Evolutionary conservation across 2,888 invertebrate genomes (phyloP).

Genomic region (Dryococelus australis): DNA sequence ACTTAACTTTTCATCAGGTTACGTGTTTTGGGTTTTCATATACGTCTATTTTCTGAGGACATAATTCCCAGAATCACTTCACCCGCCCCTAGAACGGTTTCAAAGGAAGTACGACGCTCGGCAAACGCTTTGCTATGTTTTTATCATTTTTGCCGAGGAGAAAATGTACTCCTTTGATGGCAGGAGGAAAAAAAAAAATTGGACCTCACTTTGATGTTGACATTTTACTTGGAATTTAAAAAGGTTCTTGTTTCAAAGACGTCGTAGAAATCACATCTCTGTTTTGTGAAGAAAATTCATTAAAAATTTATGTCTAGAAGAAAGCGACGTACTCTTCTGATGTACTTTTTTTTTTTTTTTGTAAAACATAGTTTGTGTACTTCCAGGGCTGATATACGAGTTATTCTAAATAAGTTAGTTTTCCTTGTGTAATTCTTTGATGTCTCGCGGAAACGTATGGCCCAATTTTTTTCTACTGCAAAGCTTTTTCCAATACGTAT

Average conservation of each 20-base stretch:
- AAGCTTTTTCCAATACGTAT: background rate
- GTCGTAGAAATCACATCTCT: conserved; percentile 10
- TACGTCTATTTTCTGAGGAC: background rate
- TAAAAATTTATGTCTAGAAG: background rate
- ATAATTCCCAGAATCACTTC: background rate
- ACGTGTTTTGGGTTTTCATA: background rate
- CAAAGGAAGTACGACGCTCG: background rate
- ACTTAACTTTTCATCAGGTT: background rate
- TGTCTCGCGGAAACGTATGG: background rate
- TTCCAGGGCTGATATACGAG: background rate
- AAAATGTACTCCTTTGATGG: conserved; percentile 3
- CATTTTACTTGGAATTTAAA: conserved; percentile 16
- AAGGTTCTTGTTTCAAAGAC: conserved; percentile 16
- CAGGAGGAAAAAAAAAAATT: conserved; percentile 10
- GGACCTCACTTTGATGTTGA: conserved; percentile 2
- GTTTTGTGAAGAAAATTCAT: conserved; percentile 16
- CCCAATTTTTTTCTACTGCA: background rate
- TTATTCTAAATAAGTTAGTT: background rate
- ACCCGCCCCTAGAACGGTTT: background rate
- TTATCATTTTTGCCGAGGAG: background rate
- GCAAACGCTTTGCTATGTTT: conserved; percentile 11
- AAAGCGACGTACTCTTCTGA: background rate
- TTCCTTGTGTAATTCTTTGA: background rate
- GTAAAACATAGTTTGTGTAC: background rate
- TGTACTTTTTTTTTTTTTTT: background rate